Percentiles rank a stretch among this genome's conserved stretches.
Evolutionary conservation across 2,888 invertebrate species (phyloP).

Genomic region (Synergus itoensis): DNA sequence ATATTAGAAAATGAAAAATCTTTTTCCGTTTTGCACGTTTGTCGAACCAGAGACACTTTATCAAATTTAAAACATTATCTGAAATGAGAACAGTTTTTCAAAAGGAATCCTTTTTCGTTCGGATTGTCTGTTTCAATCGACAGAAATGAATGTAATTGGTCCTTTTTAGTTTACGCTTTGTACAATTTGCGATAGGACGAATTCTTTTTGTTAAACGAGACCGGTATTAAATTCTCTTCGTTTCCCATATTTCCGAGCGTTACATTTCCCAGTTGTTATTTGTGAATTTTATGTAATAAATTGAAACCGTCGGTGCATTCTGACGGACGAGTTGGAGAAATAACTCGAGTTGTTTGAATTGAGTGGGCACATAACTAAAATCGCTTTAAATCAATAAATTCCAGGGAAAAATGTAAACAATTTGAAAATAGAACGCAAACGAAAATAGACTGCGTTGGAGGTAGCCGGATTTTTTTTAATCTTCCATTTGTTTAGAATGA

Average conservation of each 20-base stretch:
- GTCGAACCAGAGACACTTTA: background rate
- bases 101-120: constrained; percentile 14
- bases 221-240: constrained; percentile 8
- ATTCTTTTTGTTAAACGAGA: constrained; percentile 16
- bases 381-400: constrained; percentile 21
- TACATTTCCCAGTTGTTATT: background rate
- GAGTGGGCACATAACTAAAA: background rate
- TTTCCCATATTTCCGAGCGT: constrained; percentile 11
- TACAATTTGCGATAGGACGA: constrained; percentile 13
- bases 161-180: constrained; percentile 23
- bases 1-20: background rate
- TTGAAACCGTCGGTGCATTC: constrained; percentile 10
- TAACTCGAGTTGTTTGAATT: constrained; percentile 9
- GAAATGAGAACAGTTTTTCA: background rate
- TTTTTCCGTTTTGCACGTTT: background rate
- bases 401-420: background rate
- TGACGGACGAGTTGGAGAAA: background rate
- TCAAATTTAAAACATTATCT: background rate
- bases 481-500: background rate
- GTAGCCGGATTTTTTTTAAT: background rate
- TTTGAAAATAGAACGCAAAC: background rate
- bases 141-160: constrained; percentile 21
- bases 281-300: constrained; percentile 22
- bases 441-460: background rate
- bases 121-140: constrained; percentile 23